phyloP scores from a whole-genome alignment of 2,888 invertebrate genomes.

The Folsomia candida region DNA sequence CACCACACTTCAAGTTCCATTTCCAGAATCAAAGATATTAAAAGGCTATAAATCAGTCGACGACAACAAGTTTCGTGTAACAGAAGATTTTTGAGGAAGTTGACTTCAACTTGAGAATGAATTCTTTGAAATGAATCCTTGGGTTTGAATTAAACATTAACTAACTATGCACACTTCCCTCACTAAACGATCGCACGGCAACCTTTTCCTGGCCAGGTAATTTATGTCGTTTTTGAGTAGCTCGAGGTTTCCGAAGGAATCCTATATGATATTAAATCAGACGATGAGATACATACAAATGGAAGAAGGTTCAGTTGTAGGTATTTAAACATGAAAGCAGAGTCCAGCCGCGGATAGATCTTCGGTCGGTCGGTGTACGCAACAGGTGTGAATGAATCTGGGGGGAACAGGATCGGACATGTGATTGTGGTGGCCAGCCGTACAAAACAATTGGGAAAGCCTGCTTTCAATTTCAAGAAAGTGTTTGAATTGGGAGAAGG shows the following conservation, averaged over 20 bases:
- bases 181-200: not conserved
- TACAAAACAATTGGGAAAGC: not conserved
- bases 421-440: no score
- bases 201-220: not conserved
- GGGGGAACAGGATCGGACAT: no score
- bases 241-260: not conserved
- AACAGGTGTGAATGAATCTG: slow-evolving; percentile 9
- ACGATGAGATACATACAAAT: not conserved
- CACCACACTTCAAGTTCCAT: no score
- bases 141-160: not conserved
- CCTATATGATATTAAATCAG: no score
- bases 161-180: not conserved
- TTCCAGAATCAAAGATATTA: not conserved
- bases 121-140: no score
- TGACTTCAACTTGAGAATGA: no score
- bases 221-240: slow-evolving; percentile 10
- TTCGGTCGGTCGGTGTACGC: not conserved
- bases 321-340: no score
- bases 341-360: no score
- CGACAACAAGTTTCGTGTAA: not conserved
- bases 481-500: not conserved
- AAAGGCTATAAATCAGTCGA: slow-evolving; percentile 7
- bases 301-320: not conserved
- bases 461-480: not conserved
- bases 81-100: not conserved